Conservation (phyloP, 2,797 vertebrate genomes). For the Orestias chungarensis region DNA sequence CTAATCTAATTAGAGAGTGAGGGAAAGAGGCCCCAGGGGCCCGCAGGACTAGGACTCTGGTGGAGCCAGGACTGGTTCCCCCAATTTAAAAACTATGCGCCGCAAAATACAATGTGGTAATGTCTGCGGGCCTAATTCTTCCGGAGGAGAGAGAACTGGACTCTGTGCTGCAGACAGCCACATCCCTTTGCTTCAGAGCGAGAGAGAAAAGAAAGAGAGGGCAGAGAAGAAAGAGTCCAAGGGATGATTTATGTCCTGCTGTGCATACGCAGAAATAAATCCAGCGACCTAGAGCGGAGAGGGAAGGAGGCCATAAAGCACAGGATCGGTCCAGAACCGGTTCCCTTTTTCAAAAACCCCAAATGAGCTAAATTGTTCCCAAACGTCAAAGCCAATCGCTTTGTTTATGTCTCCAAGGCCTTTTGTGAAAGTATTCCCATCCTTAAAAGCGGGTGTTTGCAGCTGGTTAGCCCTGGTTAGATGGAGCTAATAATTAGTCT, state of each 20-base stretch:
- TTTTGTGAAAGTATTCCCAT: constrained; percentile 67
- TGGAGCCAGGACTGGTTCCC: constrained; percentile 73
- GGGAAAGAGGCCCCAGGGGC: constrained; percentile 75
- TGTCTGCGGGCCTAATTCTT: constrained; percentile 85
- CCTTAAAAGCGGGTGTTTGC: constrained; percentile 46
- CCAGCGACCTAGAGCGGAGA: constrained; percentile 60
- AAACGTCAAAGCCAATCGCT: constrained; percentile 73
- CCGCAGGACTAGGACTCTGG: constrained; percentile 62
- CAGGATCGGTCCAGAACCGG: constrained; percentile 64
- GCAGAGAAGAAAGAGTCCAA: constrained; percentile 56
- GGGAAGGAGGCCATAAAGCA: constrained; percentile 73
- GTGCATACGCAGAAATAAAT: constrained; percentile 77
- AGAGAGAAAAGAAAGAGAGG: constrained; percentile 32
- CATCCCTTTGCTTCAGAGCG: constrained; percentile 64
- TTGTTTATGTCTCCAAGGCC: constrained; percentile 72
- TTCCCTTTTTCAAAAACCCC: constrained; percentile 65
- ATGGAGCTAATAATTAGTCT: constrained; percentile 50
- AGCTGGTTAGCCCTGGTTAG: constrained; percentile 27
- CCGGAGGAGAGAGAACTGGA: constrained; percentile 78
- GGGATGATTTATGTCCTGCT: constrained; percentile 80
- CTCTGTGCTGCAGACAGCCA: constrained; percentile 70
- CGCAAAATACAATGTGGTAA: constrained; percentile 84
- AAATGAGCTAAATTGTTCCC: constrained; percentile 75
- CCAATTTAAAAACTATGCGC: constrained; percentile 72
- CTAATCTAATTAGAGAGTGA: constrained; percentile 85